phyloP scores from a whole-genome alignment of 2,797 vertebrate species.

The Sebastolobus altivelis region DNA sequence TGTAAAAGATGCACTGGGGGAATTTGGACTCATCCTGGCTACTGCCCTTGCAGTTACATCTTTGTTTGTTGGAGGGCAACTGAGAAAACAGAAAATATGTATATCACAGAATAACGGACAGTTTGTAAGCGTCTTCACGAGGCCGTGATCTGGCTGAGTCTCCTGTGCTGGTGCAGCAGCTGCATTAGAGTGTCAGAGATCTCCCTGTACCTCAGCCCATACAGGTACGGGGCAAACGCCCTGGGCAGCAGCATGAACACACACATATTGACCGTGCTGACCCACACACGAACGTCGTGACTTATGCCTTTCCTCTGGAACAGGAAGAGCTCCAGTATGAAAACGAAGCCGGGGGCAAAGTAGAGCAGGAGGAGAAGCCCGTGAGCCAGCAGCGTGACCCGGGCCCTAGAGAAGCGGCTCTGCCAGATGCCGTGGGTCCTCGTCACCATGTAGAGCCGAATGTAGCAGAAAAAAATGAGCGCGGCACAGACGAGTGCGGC shows the following conservation, averaged over 20 bases:
- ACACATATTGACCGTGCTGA: conserved; percentile 83
- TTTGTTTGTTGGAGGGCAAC: background rate
- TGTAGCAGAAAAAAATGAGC: conserved; percentile 87
- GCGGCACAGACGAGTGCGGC: conserved; percentile 75
- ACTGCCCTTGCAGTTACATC: background rate
- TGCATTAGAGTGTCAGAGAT: conserved; percentile 78
- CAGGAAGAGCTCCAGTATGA: conserved; percentile 80
- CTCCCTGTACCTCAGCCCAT: conserved; percentile 86
- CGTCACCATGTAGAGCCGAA: conserved; percentile 86
- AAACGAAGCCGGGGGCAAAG: conserved; percentile 83
- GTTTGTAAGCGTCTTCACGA: conserved; percentile 25
- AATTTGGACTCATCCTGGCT: background rate
- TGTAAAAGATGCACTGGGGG: background rate
- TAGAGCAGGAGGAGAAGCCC: conserved; percentile 84
- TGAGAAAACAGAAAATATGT: background rate
- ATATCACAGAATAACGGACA: background rate
- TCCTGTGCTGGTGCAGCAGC: conserved; percentile 64
- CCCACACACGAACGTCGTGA: conserved; percentile 76
- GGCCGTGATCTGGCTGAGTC: conserved; percentile 47
- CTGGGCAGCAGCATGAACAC: conserved; percentile 86
- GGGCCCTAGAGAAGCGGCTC: conserved; percentile 85
- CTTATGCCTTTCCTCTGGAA: conserved; percentile 53
- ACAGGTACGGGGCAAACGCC: conserved; percentile 84
- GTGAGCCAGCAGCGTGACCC: conserved; percentile 85
- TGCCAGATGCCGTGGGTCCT: conserved; percentile 86